Percentiles rank a stretch among this genome's conserved stretches.
phyloP scores from a whole-genome alignment of 2,797 vertebrate species.

The Molothrus aeneus region DNA sequence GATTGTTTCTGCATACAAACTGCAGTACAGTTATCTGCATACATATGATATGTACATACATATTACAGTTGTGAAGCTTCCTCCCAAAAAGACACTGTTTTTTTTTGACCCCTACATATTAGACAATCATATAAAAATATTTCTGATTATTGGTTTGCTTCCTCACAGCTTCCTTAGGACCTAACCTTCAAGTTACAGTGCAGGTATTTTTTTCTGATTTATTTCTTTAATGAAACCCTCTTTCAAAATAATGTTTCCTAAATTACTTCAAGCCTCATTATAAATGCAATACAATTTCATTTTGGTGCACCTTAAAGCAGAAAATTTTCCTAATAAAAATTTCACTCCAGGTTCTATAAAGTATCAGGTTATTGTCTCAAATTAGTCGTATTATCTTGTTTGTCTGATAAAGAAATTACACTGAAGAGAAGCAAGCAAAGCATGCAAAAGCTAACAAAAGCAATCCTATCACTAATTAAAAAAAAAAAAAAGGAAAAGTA shows the following conservation, averaged over 20 bases:
- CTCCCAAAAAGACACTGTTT: neutral
- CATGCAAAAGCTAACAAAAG: neutral
- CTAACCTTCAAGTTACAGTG: neutral
- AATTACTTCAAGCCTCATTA: neutral
- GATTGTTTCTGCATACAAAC: neutral
- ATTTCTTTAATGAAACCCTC: neutral
- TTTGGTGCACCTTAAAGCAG: neutral
- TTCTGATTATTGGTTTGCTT: neutral
- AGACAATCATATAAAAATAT: neutral
- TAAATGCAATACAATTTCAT: neutral
- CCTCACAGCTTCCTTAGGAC: neutral
- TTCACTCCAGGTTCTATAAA: neutral
- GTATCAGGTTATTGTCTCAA: neutral
- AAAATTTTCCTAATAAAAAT: neutral
- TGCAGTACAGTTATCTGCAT: neutral
- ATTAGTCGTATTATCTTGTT: slow-evolving; percentile 3
- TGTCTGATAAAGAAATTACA: neutral
- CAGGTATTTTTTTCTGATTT: neutral
- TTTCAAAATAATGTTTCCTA: neutral
- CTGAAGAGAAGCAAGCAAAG: neutral
- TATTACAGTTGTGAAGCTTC: neutral
- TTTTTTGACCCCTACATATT: neutral
- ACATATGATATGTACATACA: neutral
- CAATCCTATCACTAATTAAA: neutral
- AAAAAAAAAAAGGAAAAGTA: neutral